A percentile compares a stretch with the other conserved stretches of the same genome.
These are phyloP conservation scores for Arrhopalites spinosus DNA, from an alignment of 2,888 invertebrate genomes.

Conservation along the genomic window DNA sequence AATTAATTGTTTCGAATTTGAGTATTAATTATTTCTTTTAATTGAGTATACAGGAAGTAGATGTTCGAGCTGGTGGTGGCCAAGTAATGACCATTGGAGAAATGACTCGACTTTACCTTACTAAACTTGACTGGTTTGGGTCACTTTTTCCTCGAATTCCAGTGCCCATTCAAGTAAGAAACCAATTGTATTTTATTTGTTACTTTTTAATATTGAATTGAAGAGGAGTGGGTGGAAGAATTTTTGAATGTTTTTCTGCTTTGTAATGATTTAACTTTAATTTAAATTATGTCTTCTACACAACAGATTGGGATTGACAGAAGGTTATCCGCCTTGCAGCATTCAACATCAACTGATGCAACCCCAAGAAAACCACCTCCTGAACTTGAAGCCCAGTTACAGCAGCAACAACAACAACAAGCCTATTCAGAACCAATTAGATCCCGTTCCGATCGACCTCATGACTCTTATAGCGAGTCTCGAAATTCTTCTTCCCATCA, in stretches of 20 bases:
- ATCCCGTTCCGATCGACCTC: slow-evolving; percentile 32
- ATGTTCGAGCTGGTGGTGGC: slow-evolving; percentile 97
- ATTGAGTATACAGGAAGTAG: slow-evolving; percentile 73
- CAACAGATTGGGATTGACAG: slow-evolving; percentile 83
- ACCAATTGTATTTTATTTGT: neutral
- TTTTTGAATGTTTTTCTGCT: neutral
- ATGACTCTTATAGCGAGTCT: slow-evolving; percentile 34
- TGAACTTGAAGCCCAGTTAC: slow-evolving; percentile 30
- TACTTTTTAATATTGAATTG: neutral
- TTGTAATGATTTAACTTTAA: neutral
- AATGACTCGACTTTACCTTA: slow-evolving; percentile 87
- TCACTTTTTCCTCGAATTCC: slow-evolving; percentile 98
- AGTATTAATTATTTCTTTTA: neutral
- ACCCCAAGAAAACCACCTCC: slow-evolving; percentile 43
- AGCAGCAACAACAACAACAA: slow-evolving; percentile 26
- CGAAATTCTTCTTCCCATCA: slow-evolving; percentile 33
- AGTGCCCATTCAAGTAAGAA: slow-evolving; percentile 78
- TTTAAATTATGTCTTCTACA: neutral
- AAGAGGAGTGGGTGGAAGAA: neutral
- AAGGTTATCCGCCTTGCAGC: slow-evolving; percentile 68
- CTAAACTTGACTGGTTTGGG: slow-evolving; percentile 98
- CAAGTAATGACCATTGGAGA: slow-evolving; percentile 91
- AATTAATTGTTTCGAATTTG: neutral
- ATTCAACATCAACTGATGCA: slow-evolving; percentile 58
- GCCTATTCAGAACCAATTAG: neutral